These are phyloP conservation scores for Psittacula echo DNA, from an alignment of 2,797 vertebrate genomes.

Conservation along the genomic window DNA sequence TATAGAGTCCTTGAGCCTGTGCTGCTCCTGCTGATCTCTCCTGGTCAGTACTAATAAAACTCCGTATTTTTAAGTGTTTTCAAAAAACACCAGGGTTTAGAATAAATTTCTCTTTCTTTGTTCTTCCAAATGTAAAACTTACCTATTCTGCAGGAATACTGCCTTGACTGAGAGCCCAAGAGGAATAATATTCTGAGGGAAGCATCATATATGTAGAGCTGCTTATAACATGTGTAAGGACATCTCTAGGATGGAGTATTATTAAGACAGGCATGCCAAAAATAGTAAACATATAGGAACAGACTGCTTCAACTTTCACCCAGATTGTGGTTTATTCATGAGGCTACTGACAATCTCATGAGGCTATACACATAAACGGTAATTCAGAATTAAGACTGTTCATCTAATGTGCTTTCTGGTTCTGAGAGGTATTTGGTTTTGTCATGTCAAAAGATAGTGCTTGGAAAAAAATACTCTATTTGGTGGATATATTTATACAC, in stretches of 20 bases:
- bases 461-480: neutral
- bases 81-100: neutral
- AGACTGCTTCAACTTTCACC: neutral
- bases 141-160: neutral
- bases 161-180: neutral
- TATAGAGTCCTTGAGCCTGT: neutral
- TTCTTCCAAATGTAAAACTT: neutral
- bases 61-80: neutral
- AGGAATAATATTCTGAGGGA: neutral
- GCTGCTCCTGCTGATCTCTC: neutral
- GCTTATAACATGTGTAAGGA: neutral
- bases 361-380: neutral
- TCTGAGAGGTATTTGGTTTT: neutral
- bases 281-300: neutral
- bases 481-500: neutral
- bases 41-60: neutral
- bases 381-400: neutral
- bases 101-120: neutral
- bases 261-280: neutral
- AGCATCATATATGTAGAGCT: neutral
- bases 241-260: neutral
- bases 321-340: neutral
- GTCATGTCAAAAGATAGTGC: neutral
- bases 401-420: rapidly evolving
- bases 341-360: neutral